Evolutionary conservation across 1,140 invertebrate species (phyloP), one percentile per base, ranked within the genome.

Genomic region (Halyomorpha halys): DNA sequence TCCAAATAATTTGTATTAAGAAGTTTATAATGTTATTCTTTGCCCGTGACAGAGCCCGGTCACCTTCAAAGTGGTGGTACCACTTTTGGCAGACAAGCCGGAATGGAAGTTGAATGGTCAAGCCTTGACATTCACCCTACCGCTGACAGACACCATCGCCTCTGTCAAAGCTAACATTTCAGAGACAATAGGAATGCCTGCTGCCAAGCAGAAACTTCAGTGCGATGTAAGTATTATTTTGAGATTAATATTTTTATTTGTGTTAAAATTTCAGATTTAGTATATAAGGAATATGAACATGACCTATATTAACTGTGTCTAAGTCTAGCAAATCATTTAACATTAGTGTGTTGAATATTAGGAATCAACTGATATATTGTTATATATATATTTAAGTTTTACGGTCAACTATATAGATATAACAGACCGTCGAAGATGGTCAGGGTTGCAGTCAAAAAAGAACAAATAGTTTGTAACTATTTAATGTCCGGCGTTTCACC

Each of bases 81-180:
- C 95, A 3, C 79, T 87, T 71, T 82, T 87, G 72, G 79, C 86
- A 0, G 93, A 98, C 69, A 96, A 97, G 72, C 77, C 89, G 0
- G 96, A 98, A 81, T 98, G 94, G 94, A 91, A 92, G 69, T 78
- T 98, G n/a, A 90, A 90, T 74, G 97, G 97, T 0, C 94, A 98
- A 75, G 82, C 85, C 53, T 75, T 98, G 56, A 82, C 80, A 19
- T 80, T 96, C 25, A 86, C 85, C 2, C 72, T 98, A 68, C 83
- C 90, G 45, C 77, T 94, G 8, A 83, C 82, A 8, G 91, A 97
- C 68, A 81, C 83, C 1, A 85, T 97, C 2, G 82, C 89, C 39
- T 86, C 86, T 21, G 81, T 99, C 59, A 99, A 98, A 76, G 83
- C 85, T 2, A 87, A 90, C 71, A 82, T 98, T 64, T 89, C 94